Base-by-base conservation (phyloP, 2,797 vertebrate genomes). In the Channallabes apus region DNA sequence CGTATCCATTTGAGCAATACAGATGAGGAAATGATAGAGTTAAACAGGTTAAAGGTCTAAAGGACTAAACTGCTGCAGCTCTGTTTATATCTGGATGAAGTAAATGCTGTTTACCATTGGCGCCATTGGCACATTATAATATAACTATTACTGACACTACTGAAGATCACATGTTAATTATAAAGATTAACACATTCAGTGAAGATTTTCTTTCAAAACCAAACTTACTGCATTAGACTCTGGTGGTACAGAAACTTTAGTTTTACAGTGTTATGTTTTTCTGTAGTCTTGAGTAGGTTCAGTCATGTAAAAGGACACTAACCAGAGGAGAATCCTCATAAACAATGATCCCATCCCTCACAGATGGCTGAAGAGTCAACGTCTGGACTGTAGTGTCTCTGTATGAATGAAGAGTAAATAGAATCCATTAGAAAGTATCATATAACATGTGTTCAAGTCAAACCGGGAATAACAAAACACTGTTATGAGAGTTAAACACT, bases 281-380 rank as follows among this genome's bases (percentile, higher is more conserved):
- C 51, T 29, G 27, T 18, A 76, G 17, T 32, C 56, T 35, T 24
- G 5, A 7, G 12, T 78, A 29, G 41, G 18, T 38, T 15, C 12
- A 24, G n/a, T n/a, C n/a, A n/a, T 59, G 24, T 38, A 56, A 35
- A 3, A 38, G 12, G 17, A 29, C 91, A 97, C 97, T 95, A 89
- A 99, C 98, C 96, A 99, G 93, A 15, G 98, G 98, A 0, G 98
- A 99, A 91, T 99, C 98, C 90, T 99, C 98, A 80, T 99, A 99
- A 1, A 94, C 90, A 88, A 99, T 99, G 90, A 97, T 92, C 59
- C 98, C 98, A 12, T 97, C 97, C 90, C 94, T 96, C 87, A 99
- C 97, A 4, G 98, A 98, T 58, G 98, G 98, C 91, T 99, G 98
- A 72, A 99, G 92, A 3, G 98, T 99, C 89, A 99, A 94, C 15